These are phyloP conservation scores for Leptinotarsa juncta DNA, from an alignment of 2,888 invertebrate genomes.

Conservation along the genomic window DNA sequence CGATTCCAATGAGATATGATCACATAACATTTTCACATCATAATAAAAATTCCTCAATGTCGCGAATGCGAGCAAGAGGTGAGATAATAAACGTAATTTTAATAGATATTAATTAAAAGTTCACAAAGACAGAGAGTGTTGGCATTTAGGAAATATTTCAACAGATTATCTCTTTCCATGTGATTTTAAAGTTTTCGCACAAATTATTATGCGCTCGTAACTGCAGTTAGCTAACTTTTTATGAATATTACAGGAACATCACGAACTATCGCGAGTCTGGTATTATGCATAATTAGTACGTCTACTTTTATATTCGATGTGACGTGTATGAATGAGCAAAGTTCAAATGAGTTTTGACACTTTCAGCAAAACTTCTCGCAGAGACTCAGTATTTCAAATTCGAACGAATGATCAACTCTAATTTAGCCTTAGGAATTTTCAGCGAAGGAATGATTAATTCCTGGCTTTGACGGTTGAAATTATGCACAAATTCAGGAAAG, in stretches of 20 bases:
- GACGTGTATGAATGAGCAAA: conserved; percentile 1
- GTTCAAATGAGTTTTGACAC: conserved; percentile 9
- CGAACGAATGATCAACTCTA: neutral
- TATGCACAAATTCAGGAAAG: no score
- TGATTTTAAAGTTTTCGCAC: conserved; percentile 47
- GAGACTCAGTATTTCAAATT: neutral
- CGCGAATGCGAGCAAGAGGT: neutral
- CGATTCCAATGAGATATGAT: neutral
- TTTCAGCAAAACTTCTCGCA: conserved; percentile 2
- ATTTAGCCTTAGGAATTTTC: neutral
- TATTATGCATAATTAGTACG: conserved; percentile 28
- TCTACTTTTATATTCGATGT: conserved; percentile 22
- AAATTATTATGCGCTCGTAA: conserved; percentile 38
- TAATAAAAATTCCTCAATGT: neutral
- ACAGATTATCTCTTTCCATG: conserved; percentile 44
- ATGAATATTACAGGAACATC: conserved; percentile 30
- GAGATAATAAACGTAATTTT: conserved; percentile 30
- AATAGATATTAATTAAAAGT: conserved; percentile 40
- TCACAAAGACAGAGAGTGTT: conserved; percentile 29
- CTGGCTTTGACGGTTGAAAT: no score
- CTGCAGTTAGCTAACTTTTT: conserved; percentile 38
- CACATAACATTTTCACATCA: neutral
- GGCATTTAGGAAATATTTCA: conserved; percentile 44
- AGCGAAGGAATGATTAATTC: neutral
- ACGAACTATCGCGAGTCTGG: conserved; percentile 23